Conservation (phyloP, 2,888 invertebrate species). For the Sussaba pulchella region DNA sequence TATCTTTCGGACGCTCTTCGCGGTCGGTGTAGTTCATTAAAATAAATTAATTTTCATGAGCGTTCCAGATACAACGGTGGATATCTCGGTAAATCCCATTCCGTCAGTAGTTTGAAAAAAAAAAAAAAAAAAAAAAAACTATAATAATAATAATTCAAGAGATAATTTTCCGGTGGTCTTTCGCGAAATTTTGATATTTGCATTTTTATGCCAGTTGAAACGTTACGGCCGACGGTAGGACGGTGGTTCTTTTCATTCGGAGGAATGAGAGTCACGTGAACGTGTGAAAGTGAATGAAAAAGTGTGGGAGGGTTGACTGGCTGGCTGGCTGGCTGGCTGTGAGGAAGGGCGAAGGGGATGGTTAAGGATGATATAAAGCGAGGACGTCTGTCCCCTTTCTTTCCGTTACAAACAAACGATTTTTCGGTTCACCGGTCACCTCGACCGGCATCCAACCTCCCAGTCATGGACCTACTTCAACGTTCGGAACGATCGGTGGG, state of each 20-base stretch:
- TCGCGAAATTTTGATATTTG: conserved; percentile 45
- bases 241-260: not conserved
- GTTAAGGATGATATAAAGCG: conserved; percentile 63
- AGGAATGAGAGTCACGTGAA: conserved; percentile 42
- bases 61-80: conserved; percentile 18
- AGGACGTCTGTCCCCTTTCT: conserved; percentile 42
- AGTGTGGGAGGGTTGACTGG: conserved; percentile 16
- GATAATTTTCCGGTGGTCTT: conserved; percentile 28
- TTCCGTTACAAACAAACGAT: conserved; percentile 67
- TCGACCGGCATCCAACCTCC: conserved; percentile 42
- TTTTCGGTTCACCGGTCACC: conserved; percentile 64
- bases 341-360: conserved; percentile 61
- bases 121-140: conserved; percentile 10
- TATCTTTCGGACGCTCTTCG: not conserved
- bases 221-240: not conserved
- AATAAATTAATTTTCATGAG: conserved; percentile 38
- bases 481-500: not conserved
- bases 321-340: conserved; percentile 4
- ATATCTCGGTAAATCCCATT: no score
- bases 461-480: conserved; percentile 48
- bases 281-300: conserved; percentile 58
- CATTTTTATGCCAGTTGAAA: conserved; percentile 47
- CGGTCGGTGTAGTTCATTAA: no score
- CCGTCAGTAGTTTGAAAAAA: not conserved
- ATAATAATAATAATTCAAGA: conserved; percentile 22